Evolutionary conservation across 2,797 vertebrate species (phyloP).

Genomic region (Chaenodraco wilsoni): DNA sequence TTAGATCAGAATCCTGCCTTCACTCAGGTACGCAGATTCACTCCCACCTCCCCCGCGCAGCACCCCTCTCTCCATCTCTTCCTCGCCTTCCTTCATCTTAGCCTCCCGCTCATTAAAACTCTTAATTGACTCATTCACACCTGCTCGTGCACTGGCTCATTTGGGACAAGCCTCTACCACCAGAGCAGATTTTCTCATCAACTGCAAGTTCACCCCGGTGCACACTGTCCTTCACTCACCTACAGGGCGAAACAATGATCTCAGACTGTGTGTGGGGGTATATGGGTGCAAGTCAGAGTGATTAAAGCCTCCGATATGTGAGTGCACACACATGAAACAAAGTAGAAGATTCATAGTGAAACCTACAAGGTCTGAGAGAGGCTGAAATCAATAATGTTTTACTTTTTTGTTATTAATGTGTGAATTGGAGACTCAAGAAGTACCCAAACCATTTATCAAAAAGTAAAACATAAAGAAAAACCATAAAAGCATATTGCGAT

Average conservation of each 20-base stretch:
- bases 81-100: conserved; percentile 60
- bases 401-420: not conserved
- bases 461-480: not conserved
- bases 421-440: not conserved
- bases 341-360: not conserved
- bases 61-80: conserved; percentile 43
- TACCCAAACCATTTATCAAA: not conserved
- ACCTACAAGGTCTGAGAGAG: not conserved
- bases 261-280: conserved; percentile 24
- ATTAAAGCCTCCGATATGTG: conserved; percentile 3
- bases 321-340: not conserved
- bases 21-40: conserved; percentile 64
- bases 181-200: conserved; percentile 81
- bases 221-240: conserved; percentile 77
- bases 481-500: not conserved
- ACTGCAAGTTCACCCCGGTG: conserved; percentile 65
- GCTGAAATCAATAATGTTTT: not conserved
- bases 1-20: conserved; percentile 69
- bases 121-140: conserved; percentile 83
- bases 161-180: conserved; percentile 70
- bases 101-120: conserved; percentile 79
- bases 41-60: conserved; percentile 38
- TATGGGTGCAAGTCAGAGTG: conserved; percentile 21
- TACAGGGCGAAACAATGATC: conserved; percentile 61
- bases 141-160: conserved; percentile 76